Evolutionary conservation across 2,888 invertebrate genomes (phyloP).

Genomic region (Pelosia muscerda): DNA sequence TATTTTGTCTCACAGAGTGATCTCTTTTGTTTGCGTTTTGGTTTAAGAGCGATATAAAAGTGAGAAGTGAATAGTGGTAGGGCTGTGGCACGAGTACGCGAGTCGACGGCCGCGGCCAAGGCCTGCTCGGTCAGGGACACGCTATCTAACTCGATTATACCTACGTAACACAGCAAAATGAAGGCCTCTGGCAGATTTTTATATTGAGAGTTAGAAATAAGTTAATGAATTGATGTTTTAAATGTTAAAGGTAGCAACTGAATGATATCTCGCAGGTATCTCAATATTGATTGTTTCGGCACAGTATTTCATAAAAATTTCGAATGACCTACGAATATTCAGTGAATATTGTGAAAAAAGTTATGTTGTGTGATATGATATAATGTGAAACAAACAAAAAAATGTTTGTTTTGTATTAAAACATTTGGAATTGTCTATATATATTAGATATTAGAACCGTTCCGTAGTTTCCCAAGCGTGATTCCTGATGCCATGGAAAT

Average conservation of each 20-base stretch:
- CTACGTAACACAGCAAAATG: slow-evolving; percentile 44
- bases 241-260: not conserved
- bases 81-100: slow-evolving; percentile 45
- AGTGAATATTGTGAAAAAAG: not conserved
- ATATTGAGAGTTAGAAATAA: slow-evolving; percentile 12
- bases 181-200: slow-evolving; percentile 25
- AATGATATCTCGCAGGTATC: not conserved
- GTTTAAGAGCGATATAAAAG: slow-evolving; percentile 33
- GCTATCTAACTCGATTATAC: slow-evolving; percentile 71
- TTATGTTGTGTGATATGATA: too few relatives aligned
- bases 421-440: too few relatives aligned
- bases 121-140: slow-evolving; percentile 82
- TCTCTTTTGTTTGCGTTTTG: slow-evolving; percentile 6
- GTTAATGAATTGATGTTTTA: not conserved
- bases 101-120: slow-evolving; percentile 82
- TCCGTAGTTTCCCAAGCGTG: too few relatives aligned
- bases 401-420: too few relatives aligned
- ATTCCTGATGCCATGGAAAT: too few relatives aligned
- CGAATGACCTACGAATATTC: not conserved
- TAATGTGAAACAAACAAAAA: too few relatives aligned
- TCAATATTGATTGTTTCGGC: not conserved
- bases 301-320: not conserved
- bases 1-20: not conserved
- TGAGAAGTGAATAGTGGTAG: slow-evolving; percentile 45
- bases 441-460: too few relatives aligned